phyloP scores from a whole-genome alignment of 1,140 invertebrate genomes.

The Artemia franciscana region DNA sequence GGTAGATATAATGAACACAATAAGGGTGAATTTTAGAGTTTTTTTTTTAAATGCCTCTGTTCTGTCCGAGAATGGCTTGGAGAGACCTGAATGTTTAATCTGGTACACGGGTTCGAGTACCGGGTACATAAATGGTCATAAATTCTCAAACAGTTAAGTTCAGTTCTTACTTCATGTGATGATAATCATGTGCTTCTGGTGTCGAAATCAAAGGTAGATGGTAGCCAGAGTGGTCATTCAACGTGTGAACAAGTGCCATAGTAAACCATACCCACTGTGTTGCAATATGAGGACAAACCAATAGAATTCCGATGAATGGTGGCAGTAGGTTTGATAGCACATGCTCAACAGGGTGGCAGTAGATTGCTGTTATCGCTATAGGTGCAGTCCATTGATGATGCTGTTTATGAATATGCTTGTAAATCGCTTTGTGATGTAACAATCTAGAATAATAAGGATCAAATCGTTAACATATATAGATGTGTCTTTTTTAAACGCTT shows the following conservation, averaged over 20 bases:
- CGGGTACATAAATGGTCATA: too few species aligned
- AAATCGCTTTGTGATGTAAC: conserved; percentile 45
- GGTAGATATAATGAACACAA: too few species aligned
- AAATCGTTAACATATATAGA: too few species aligned
- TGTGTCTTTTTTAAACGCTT: too few species aligned
- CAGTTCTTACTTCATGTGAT: conserved; percentile 65
- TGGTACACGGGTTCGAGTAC: too few species aligned
- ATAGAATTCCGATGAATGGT: conserved; percentile 47
- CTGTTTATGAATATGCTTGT: conserved; percentile 60
- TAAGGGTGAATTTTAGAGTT: too few species aligned
- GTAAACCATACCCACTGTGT: conserved; percentile 63
- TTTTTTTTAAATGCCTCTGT: too few species aligned
- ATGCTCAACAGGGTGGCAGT: conserved; percentile 70
- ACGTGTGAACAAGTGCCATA: conserved; percentile 48
- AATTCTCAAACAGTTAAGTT: too few species aligned
- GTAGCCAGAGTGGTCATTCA: conserved; percentile 67
- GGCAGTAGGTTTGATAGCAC: conserved; percentile 57
- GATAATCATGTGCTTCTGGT: conserved; percentile 74
- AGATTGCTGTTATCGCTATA: conserved; percentile 54
- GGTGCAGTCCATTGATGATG: conserved; percentile 72
- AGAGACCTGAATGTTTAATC: too few species aligned
- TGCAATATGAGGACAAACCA: conserved; percentile 56
- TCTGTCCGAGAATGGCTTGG: too few species aligned
- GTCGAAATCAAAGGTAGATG: conserved; percentile 69
- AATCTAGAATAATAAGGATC: conserved; percentile 27